phyloP scores from a whole-genome alignment of 1,140 invertebrate species.

The Megalonaias nervosa region DNA sequence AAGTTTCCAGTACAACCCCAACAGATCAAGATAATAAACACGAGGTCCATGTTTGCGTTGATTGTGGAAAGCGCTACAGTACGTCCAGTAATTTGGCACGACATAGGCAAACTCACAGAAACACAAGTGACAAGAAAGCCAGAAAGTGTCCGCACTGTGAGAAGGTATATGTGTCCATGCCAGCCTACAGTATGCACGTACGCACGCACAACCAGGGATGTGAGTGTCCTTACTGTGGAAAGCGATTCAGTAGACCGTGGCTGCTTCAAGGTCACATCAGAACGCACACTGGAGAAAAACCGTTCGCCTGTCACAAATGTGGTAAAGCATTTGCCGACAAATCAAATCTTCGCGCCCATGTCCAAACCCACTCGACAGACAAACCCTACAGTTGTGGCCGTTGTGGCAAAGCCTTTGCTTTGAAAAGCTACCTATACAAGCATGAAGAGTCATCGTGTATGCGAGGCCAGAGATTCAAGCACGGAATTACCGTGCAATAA shows the following conservation, averaged over 20 bases:
- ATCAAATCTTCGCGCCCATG: slow-evolving; percentile 97
- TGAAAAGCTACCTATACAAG: slow-evolving; percentile 73
- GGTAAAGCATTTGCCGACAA: slow-evolving; percentile 98
- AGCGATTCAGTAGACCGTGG: slow-evolving; percentile 96
- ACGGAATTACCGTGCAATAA: neutral
- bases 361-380: slow-evolving; percentile 97
- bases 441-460: slow-evolving; percentile 73
- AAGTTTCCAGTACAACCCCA: neutral
- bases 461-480: slow-evolving; percentile 60
- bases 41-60: slow-evolving; percentile 57
- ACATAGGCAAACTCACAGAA: slow-evolving; percentile 69
- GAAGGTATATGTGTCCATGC: slow-evolving; percentile 98
- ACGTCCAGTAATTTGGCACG: slow-evolving; percentile 70
- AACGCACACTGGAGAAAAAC: slow-evolving; percentile 98
- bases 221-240: slow-evolving; percentile 95
- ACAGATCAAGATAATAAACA: neutral
- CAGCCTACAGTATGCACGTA: slow-evolving; percentile 97
- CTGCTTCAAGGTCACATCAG: slow-evolving; percentile 95
- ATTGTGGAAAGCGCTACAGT: slow-evolving; percentile 70
- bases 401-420: slow-evolving; percentile 75
- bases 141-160: slow-evolving; percentile 88
- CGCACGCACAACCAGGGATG: slow-evolving; percentile 94
- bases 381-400: slow-evolving; percentile 97
- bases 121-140: slow-evolving; percentile 67
- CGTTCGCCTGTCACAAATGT: slow-evolving; percentile 97